These are phyloP conservation scores for Chaetops frenatus DNA, from an alignment of 2,113 vertebrate species.

Conservation along the genomic window DNA sequence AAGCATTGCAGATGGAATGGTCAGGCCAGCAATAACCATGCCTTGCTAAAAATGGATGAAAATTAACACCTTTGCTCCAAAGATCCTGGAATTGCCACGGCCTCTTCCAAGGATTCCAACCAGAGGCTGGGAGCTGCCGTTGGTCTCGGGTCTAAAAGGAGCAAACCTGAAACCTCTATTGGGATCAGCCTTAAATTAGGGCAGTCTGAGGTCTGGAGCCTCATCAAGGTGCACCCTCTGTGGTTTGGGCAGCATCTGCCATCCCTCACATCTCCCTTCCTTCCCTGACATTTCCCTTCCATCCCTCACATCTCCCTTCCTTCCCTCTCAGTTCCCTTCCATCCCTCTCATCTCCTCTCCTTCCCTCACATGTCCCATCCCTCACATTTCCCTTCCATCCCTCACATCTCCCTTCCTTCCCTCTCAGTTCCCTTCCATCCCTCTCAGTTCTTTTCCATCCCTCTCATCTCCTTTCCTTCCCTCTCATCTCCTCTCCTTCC, in stretches of 20 bases:
- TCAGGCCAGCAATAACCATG: neutral
- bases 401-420: too few relatives aligned
- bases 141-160: neutral
- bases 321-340: too few relatives aligned
- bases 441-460: too few relatives aligned
- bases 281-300: too few relatives aligned
- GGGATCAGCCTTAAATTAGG: neutral
- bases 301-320: too few relatives aligned
- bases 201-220: neutral
- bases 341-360: too few relatives aligned
- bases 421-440: too few relatives aligned
- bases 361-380: too few relatives aligned
- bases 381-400: too few relatives aligned
- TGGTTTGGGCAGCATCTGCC: neutral
- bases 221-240: neutral
- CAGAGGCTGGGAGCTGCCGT: neutral
- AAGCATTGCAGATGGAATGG: neutral
- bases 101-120: neutral
- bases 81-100: neutral
- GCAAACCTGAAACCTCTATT: neutral
- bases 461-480: too few relatives aligned
- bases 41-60: slow-evolving; percentile 42
- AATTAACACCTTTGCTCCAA: slow-evolving; percentile 30
- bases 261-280: too few relatives aligned
- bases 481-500: too few relatives aligned